Evolutionary conservation across 2,888 invertebrate genomes (phyloP).

Genomic region (Macaria notata): DNA sequence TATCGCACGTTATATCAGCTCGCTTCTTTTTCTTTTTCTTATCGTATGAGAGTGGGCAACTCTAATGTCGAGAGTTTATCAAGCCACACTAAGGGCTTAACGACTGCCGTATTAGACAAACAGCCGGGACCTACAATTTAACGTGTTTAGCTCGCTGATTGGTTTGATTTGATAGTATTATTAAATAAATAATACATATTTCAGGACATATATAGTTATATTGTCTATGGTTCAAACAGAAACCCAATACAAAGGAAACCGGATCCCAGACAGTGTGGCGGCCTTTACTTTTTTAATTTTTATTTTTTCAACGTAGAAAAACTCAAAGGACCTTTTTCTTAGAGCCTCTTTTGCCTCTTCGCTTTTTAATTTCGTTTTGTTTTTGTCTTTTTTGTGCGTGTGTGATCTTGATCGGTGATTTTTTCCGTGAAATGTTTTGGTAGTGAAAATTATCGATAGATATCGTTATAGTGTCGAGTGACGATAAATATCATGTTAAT

Average conservation of each 20-base stretch:
- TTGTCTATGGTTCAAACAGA: too few species aligned
- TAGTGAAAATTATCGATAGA: constrained; percentile 23
- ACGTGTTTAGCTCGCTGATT: too few species aligned
- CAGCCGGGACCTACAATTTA: too few species aligned
- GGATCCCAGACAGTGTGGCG: constrained; percentile 82
- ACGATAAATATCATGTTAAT: constrained; percentile 17
- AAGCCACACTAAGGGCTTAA: too few species aligned
- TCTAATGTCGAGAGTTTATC: too few species aligned
- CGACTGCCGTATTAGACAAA: too few species aligned
- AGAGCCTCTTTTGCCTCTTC: constrained; percentile 44
- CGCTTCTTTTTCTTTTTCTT: too few species aligned
- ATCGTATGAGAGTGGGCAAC: too few species aligned
- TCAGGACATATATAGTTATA: too few species aligned
- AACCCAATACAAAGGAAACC: constrained; percentile 47
- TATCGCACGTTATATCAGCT: too few species aligned
- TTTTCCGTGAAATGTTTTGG: constrained; percentile 33
- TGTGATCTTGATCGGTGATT: constrained; percentile 63
- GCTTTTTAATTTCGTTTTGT: constrained; percentile 47
- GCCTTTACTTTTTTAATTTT: constrained; percentile 68
- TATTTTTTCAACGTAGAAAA: constrained; percentile 57
- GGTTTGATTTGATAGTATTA: too few species aligned
- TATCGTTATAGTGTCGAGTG: constrained; percentile 16
- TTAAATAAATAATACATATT: too few species aligned
- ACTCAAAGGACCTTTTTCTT: constrained; percentile 67
- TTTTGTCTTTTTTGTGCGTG: constrained; percentile 62